These are phyloP conservation scores for Ichneumoninae sp. DNA, from an alignment of 2,888 invertebrate genomes.

Conservation along the genomic window DNA sequence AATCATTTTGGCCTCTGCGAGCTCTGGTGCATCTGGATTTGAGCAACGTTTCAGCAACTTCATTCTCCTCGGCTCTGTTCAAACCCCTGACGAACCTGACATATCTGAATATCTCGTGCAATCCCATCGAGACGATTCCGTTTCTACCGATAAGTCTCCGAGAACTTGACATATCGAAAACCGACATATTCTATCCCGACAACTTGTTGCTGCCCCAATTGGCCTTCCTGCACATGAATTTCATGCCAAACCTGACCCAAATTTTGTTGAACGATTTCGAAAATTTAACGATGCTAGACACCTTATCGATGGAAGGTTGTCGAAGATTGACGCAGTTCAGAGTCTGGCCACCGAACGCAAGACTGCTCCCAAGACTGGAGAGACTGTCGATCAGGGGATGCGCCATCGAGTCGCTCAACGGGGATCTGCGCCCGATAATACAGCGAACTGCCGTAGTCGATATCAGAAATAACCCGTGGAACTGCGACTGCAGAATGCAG, in stretches of 20 bases:
- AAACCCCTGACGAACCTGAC: constrained; percentile 76
- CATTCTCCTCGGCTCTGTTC: constrained; percentile 76
- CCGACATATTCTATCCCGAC: constrained; percentile 85
- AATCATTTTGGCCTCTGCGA: constrained; percentile 77
- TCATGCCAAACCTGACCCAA: constrained; percentile 85
- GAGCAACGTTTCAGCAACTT: constrained; percentile 75
- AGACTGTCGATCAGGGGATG: constrained; percentile 85
- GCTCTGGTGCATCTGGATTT: constrained; percentile 76
- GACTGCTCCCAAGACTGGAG: constrained; percentile 84
- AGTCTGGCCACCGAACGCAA: constrained; percentile 83
- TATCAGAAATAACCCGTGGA: constrained; percentile 88
- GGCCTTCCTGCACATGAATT: constrained; percentile 86
- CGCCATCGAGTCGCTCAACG: constrained; percentile 83
- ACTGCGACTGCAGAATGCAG: constrained; percentile 87
- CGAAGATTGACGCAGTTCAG: constrained; percentile 85
- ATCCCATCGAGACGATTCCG: constrained; percentile 86
- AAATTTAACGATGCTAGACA: constrained; percentile 85
- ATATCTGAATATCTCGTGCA: constrained; percentile 81
- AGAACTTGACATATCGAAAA: constrained; percentile 88
- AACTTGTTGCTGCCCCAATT: constrained; percentile 85
- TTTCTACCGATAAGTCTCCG: constrained; percentile 86
- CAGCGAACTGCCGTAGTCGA: constrained; percentile 85
- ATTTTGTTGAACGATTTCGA: constrained; percentile 86
- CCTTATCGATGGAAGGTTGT: constrained; percentile 86
- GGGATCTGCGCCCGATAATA: constrained; percentile 84